Conservation (phyloP, 2,888 invertebrate genomes). For the Epirrhoe tristata region DNA sequence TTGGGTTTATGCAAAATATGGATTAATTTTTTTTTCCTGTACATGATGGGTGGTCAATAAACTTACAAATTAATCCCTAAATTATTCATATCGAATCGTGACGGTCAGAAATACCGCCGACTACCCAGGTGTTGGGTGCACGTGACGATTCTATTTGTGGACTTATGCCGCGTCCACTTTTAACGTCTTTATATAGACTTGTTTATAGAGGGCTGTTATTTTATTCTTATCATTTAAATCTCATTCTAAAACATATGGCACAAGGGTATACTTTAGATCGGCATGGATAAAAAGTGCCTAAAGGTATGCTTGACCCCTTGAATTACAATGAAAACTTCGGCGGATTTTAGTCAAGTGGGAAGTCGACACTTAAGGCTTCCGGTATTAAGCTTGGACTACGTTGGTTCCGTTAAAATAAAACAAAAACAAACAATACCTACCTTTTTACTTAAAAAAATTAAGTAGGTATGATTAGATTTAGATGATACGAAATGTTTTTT, state of each 20-base stretch:
- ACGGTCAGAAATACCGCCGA: constrained; percentile 24
- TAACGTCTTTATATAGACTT: constrained; percentile 18
- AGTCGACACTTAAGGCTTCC: constrained; percentile 28
- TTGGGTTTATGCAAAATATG: background rate
- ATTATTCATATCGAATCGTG: constrained; percentile 15
- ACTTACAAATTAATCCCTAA: constrained; percentile 6
- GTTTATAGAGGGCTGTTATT: constrained; percentile 14
- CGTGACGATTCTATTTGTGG: constrained; percentile 29
- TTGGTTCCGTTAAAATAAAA: constrained; percentile 3
- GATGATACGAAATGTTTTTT: too few relatives aligned
- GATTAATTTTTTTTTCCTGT: too few relatives aligned
- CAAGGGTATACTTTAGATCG: constrained; percentile 11
- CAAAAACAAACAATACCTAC: background rate
- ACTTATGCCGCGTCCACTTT: constrained; percentile 21
- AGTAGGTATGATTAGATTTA: background rate
- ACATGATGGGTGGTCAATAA: constrained; percentile 5
- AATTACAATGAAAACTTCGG: constrained; percentile 15
- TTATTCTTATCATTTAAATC: constrained; percentile 1
- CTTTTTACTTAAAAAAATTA: background rate
- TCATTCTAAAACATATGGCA: background rate
- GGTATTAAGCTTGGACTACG: constrained; percentile 6
- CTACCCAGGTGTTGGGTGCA: constrained; percentile 29
- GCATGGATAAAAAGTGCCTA: background rate
- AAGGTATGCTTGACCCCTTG: constrained; percentile 1
- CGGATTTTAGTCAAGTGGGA: constrained; percentile 24